Conservation (phyloP, 2,888 invertebrate species). For the Idaea dimidiata region DNA sequence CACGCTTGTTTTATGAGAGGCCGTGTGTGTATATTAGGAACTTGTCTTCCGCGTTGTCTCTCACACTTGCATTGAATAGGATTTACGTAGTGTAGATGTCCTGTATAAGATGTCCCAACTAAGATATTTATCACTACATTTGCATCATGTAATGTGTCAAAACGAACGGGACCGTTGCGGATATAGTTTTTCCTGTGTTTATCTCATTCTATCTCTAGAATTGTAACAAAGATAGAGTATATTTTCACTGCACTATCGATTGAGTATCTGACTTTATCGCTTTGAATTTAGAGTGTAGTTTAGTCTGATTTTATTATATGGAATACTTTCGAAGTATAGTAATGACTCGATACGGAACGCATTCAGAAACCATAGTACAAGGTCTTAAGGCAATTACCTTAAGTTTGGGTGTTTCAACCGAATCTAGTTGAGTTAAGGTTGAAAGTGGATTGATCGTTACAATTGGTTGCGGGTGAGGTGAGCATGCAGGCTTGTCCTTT, state of each 20-base stretch:
- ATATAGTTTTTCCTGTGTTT: conserved; percentile 58
- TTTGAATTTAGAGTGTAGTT: conserved; percentile 56
- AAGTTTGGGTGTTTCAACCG: conserved; percentile 36
- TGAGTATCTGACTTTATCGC: conserved; percentile 54
- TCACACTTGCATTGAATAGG: conserved; percentile 46
- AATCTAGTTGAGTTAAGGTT: conserved; percentile 34
- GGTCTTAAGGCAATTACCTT: conserved; percentile 41
- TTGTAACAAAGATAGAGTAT: conserved; percentile 48
- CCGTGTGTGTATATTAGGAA: conserved; percentile 32
- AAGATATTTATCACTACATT: conserved; percentile 69
- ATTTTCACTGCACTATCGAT: conserved; percentile 37
- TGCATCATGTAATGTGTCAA: conserved; percentile 67
- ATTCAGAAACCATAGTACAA: conserved; percentile 57
- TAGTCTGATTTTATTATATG: conserved; percentile 47
- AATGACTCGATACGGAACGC: conserved; percentile 77
- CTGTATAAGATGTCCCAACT: conserved; percentile 52
- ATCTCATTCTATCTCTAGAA: conserved; percentile 48
- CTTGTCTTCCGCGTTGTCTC: conserved; percentile 57
- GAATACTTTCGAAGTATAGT: conserved; percentile 69
- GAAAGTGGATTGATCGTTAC: conserved; percentile 33
- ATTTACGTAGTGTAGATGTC: conserved; percentile 42
- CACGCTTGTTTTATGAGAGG: conserved; percentile 46
- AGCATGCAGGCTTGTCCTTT: conserved; percentile 67
- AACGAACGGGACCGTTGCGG: conserved; percentile 65
- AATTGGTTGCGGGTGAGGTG: conserved; percentile 47